Evolutionary conservation across 1,140 invertebrate species (phyloP).

Genomic region (Drosophila cardini): DNA sequence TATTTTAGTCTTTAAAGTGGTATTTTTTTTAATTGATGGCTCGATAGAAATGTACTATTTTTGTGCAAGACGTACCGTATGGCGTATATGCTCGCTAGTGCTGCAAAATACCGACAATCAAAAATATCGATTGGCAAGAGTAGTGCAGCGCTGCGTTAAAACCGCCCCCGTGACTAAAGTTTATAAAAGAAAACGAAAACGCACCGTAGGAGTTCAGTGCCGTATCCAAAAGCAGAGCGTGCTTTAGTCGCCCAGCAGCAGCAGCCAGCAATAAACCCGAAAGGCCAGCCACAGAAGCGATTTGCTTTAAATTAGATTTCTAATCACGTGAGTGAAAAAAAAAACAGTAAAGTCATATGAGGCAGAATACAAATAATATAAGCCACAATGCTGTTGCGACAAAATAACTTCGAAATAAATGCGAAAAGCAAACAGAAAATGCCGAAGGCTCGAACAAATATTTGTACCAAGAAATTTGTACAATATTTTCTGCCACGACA

Average conservation of each 20-base stretch:
- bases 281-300: slow-evolving; percentile 75
- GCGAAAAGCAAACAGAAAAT: slow-evolving; percentile 25
- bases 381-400: slow-evolving; percentile 55
- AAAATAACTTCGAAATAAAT: slow-evolving; percentile 22
- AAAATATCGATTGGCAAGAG: neutral
- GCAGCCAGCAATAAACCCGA: slow-evolving; percentile 75
- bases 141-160: slow-evolving; percentile 15
- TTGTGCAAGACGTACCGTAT: no score
- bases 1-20: neutral
- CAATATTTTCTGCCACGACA: slow-evolving; percentile 75
- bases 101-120: neutral
- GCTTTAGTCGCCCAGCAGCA: slow-evolving; percentile 65
- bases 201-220: slow-evolving; percentile 63
- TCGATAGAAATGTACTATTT: no score
- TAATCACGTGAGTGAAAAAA: slow-evolving; percentile 78
- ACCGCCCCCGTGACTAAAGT: slow-evolving; percentile 77
- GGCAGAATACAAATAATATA: slow-evolving; percentile 30
- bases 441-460: slow-evolving; percentile 27
- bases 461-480: slow-evolving; percentile 42
- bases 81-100: neutral
- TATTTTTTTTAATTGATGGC: no score
- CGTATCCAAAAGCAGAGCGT: slow-evolving; percentile 64
- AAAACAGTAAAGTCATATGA: slow-evolving; percentile 62
- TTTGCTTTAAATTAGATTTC: slow-evolving; percentile 80
- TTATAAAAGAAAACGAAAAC: slow-evolving; percentile 73